phyloP scores from a whole-genome alignment of 2,113 vertebrate species.

The Notechis scutatus region DNA sequence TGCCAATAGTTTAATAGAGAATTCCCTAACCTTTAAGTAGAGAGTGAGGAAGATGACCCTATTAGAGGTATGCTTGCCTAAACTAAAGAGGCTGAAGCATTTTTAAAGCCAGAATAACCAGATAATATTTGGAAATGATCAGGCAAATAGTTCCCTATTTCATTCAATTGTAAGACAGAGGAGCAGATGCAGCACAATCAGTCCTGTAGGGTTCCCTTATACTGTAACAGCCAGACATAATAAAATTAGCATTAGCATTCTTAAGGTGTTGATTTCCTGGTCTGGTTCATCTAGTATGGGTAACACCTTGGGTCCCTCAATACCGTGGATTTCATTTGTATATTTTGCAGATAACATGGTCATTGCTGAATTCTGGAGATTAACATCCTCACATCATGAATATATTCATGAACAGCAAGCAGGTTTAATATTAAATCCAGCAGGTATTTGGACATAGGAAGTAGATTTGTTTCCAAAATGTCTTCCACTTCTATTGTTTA shows the following conservation, averaged over 20 bases:
- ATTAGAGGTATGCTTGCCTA: not conserved
- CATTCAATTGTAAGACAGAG: not conserved
- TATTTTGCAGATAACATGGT: not conserved
- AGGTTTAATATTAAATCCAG: not conserved
- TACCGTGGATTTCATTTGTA: not conserved
- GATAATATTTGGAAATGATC: not conserved
- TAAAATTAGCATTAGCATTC: not conserved
- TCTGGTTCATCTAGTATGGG: not conserved
- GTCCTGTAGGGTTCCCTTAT: not conserved
- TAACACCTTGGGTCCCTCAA: not conserved
- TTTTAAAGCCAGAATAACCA: not conserved
- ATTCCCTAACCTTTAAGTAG: not conserved
- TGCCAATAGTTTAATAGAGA: not conserved
- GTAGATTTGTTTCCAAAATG: not conserved
- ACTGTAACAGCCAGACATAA: not conserved
- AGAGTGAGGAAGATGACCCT: not conserved
- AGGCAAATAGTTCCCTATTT: not conserved
- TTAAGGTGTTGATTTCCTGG: not conserved
- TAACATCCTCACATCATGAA: not conserved
- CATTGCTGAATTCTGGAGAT: not conserved
- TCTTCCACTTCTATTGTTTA: not conserved
- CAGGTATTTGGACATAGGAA: not conserved
- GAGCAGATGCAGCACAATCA: not conserved
- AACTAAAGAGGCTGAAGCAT: not conserved
- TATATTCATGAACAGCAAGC: not conserved